Evolutionary conservation across 2,797 vertebrate species (phyloP).

Genomic region (Rhincodon typus): DNA sequence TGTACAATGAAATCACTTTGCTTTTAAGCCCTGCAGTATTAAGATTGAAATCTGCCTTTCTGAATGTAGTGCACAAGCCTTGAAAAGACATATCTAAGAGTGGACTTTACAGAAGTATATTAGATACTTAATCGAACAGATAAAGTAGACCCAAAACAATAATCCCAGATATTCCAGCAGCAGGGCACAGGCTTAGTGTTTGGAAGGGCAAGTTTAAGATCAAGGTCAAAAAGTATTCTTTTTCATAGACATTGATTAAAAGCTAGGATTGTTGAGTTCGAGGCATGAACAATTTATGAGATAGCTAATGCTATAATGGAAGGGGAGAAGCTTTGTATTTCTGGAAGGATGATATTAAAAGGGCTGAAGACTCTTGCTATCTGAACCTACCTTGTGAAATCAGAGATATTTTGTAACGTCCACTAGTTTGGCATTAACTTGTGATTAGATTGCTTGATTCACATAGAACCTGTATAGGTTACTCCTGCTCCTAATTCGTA

Average conservation of each 20-base stretch:
- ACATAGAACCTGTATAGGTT: no score
- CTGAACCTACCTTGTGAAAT: not conserved
- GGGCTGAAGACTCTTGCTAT: not conserved
- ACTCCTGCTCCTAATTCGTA: no score
- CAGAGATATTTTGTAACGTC: not conserved
- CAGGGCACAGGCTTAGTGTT: not conserved
- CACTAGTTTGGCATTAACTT: not conserved
- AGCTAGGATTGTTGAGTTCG: not conserved
- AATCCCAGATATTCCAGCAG: not conserved
- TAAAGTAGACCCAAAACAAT: not conserved
- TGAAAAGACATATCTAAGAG: not conserved
- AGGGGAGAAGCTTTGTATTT: not conserved
- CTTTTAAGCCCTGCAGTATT: not conserved
- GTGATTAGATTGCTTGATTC: no score
- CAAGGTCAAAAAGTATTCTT: not conserved
- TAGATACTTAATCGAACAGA: not conserved
- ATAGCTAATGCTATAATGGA: not conserved
- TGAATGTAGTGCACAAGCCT: not conserved
- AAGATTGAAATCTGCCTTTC: constrained; percentile 27
- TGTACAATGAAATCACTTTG: not conserved
- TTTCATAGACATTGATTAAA: not conserved
- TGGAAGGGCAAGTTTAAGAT: not conserved
- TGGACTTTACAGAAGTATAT: not conserved
- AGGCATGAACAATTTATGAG: not conserved
- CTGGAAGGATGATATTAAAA: not conserved